phyloP scores from a whole-genome alignment of 2,797 vertebrate genomes.

The Labeo calbasu region DNA sequence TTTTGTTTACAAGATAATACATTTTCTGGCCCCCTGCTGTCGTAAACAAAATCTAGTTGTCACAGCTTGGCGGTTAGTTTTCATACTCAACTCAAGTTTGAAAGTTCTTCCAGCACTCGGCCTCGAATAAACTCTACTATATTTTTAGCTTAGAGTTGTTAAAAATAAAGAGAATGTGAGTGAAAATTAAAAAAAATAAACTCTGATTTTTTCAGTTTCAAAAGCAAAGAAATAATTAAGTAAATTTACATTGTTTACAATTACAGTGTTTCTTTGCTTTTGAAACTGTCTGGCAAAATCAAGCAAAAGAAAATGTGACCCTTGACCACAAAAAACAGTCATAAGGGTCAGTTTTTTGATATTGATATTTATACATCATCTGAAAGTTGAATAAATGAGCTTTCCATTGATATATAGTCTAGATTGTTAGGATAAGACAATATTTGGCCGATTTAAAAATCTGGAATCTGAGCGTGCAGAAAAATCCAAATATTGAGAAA shows the following conservation, averaged over 20 bases:
- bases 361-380: too few relatives aligned
- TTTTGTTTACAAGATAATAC: slow-evolving; percentile 60
- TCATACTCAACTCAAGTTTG: slow-evolving; percentile 36
- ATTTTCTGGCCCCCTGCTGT: slow-evolving; percentile 44
- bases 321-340: too few relatives aligned
- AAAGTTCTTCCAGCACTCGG: slow-evolving; percentile 4
- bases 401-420: too few relatives aligned
- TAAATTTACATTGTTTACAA: not conserved
- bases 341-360: too few relatives aligned
- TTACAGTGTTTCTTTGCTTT: not conserved
- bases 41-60: slow-evolving; percentile 56
- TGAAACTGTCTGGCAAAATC: not conserved
- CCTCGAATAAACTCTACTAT: slow-evolving; percentile 4
- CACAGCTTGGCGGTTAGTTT: slow-evolving; percentile 38
- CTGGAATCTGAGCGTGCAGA: too few relatives aligned
- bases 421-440: too few relatives aligned
- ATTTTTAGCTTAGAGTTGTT: not conserved
- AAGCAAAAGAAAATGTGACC: not conserved
- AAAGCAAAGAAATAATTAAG: not conserved
- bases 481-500: too few relatives aligned
- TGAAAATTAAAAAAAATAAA: not conserved
- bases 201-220: not conserved
- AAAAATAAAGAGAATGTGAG: not conserved
- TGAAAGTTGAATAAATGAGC: too few relatives aligned
- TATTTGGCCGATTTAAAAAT: too few relatives aligned